phyloP scores from a whole-genome alignment of 2,888 invertebrate species.

The Venusia cambrica region DNA sequence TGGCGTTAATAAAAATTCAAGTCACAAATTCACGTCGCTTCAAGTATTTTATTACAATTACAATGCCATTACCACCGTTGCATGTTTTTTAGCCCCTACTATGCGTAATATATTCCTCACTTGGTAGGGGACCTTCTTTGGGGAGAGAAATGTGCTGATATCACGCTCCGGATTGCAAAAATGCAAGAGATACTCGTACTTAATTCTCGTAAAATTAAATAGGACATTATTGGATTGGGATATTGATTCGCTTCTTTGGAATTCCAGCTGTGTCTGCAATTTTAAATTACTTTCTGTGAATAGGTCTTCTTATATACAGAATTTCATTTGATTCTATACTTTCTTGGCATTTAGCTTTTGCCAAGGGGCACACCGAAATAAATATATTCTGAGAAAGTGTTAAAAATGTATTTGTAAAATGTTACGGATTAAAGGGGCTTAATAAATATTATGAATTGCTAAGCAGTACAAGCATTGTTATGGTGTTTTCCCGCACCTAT shows the following conservation, averaged over 20 bases:
- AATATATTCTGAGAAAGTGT: too few relatives aligned
- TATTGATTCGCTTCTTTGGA: neutral
- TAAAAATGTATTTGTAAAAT: too few relatives aligned
- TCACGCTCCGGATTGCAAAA: constrained; percentile 39
- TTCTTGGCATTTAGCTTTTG: too few relatives aligned
- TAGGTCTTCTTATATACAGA: too few relatives aligned
- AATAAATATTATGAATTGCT: too few relatives aligned
- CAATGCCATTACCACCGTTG: constrained; percentile 57
- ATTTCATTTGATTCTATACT: too few relatives aligned
- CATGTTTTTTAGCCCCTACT: constrained; percentile 57
- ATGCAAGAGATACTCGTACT: constrained; percentile 23
- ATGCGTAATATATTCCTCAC: constrained; percentile 48
- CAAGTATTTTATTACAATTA: constrained; percentile 61
- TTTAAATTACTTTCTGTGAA: too few relatives aligned
- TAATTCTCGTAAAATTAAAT: constrained; percentile 2
- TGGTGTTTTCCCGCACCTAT: too few relatives aligned
- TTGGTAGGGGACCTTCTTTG: constrained; percentile 45
- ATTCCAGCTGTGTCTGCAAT: too few relatives aligned
- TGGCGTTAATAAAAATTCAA: constrained; percentile 22
- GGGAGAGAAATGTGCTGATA: constrained; percentile 56
- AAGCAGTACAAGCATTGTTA: too few relatives aligned
- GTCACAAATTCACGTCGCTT: constrained; percentile 27
- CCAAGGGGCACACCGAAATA: too few relatives aligned
- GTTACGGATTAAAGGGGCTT: too few relatives aligned
- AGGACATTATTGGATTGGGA: neutral